Evolutionary conservation across 2,113 vertebrate genomes (phyloP).

Genomic region (Brachyhypopomus gauderio): DNA sequence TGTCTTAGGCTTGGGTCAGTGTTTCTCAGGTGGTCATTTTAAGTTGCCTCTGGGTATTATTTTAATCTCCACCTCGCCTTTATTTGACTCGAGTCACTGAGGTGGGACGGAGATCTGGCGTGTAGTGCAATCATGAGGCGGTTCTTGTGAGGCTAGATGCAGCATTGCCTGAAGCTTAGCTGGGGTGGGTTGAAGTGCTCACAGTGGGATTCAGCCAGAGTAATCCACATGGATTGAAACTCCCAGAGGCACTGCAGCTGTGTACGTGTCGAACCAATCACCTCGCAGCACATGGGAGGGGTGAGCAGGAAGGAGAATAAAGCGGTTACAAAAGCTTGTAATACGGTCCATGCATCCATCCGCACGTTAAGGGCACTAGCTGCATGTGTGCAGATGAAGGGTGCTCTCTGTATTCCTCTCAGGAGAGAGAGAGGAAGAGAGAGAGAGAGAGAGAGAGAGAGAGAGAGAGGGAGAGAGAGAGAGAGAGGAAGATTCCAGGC

Average conservation of each 20-base stretch:
- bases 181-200: not conserved
- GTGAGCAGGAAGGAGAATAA: not conserved
- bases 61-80: not conserved
- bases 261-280: not conserved
- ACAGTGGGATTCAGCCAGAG: not conserved
- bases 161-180: not conserved
- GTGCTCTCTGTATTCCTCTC: not conserved
- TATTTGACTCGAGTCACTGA: not conserved
- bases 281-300: not conserved
- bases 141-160: not conserved
- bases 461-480: constrained; percentile 11
- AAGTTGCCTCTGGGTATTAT: not conserved
- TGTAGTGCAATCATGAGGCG: not conserved
- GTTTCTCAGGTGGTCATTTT: not conserved
- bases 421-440: not conserved
- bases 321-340: constrained; percentile 1
- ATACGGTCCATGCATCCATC: not conserved
- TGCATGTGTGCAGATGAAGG: not conserved
- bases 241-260: not conserved
- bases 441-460: not conserved
- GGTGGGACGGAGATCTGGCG: not conserved
- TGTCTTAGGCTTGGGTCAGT: not conserved
- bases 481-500: too few species aligned
- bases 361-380: not conserved
- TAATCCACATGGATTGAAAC: not conserved